phyloP scores from a whole-genome alignment of 2,113 vertebrate species.

The Nothoprocta perdicaria region DNA sequence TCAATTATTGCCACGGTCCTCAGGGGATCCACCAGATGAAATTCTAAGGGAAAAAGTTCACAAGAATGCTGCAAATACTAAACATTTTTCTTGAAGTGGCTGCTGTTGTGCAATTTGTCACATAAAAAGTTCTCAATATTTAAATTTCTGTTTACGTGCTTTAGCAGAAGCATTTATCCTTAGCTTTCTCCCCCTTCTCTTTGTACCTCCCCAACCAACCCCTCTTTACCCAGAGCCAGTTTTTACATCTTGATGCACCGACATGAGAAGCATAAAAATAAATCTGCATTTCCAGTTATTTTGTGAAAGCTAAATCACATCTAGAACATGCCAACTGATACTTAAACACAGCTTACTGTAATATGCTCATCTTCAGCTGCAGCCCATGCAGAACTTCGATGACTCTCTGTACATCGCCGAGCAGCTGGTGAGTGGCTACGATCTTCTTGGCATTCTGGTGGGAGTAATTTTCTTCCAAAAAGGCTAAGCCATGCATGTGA shows the following conservation, averaged over 20 bases:
- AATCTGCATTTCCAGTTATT: not conserved
- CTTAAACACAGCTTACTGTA: constrained; percentile 81
- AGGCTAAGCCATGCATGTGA: constrained; percentile 94
- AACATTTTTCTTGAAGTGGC: constrained; percentile 4
- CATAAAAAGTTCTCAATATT: not conserved
- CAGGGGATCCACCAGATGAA: not conserved
- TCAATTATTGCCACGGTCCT: not conserved
- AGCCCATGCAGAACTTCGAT: constrained; percentile 90
- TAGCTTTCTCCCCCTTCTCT: not conserved
- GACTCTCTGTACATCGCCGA: constrained; percentile 89
- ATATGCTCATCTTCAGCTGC: constrained; percentile 94
- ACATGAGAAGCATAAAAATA: not conserved
- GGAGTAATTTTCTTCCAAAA: constrained; percentile 94
- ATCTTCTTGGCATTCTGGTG: constrained; percentile 93
- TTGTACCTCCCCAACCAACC: not conserved
- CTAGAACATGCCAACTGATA: not conserved
- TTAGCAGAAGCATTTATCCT: not conserved
- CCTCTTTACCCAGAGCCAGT: not conserved
- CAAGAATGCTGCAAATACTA: not conserved
- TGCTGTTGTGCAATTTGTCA: not conserved
- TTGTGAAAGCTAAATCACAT: not conserved
- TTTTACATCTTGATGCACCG: not conserved
- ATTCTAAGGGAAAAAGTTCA: not conserved
- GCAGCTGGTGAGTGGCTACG: constrained; percentile 88
- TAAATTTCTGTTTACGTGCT: not conserved